Base-by-base conservation (phyloP, 2,888 invertebrate genomes). In the Noctua janthina region DNA sequence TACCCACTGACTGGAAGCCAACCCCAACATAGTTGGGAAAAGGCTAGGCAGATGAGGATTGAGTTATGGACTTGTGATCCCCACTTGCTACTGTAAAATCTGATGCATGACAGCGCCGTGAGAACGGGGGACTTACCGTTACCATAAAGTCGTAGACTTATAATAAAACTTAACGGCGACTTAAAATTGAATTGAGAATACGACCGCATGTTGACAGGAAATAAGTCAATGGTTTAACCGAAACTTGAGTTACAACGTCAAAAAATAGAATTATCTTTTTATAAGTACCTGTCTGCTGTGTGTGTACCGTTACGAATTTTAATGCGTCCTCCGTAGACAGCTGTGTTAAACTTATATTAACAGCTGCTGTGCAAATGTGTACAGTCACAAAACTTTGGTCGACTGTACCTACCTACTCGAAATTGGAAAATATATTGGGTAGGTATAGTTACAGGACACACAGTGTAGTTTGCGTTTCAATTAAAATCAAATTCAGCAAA, bases 231-330 rank as follows among this genome's bases (percentile, higher is more conserved):
- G 23, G 39, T 51, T 79, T 51, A 69, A 10, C 13, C 8, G 46
- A 71, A 71, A 54, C 5, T 29, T 29, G 10, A 54, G n/a, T 51
- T 11, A 35, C 20, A 23, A 8, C 39, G 35, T 43, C 76, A 51
- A 80, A 73, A 78, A 80, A 75, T 0, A 66, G 43, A 1, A 49
- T 39, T 3, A 11, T 15, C 64, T 46, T 62, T 64, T 75, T 46
- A 20, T 23, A 66, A 29, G 39, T 66, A 39, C 23, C 29, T 39
- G 74, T 29, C 46, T 23, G 23, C 17, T 23, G 46, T 49, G n/a
- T 69, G 54, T 49, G 35, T 79, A 39, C 49, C 46, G 23, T 74
- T 43, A 80, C 8, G 62, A 46, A 71, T 80, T 71, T 70, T 80
- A 29, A 80, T 71, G 64, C 70, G 46, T 64, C 46, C 23, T 62